Base-by-base conservation (phyloP, 2,797 vertebrate genomes). In the Eulemur rubriventer region DNA sequence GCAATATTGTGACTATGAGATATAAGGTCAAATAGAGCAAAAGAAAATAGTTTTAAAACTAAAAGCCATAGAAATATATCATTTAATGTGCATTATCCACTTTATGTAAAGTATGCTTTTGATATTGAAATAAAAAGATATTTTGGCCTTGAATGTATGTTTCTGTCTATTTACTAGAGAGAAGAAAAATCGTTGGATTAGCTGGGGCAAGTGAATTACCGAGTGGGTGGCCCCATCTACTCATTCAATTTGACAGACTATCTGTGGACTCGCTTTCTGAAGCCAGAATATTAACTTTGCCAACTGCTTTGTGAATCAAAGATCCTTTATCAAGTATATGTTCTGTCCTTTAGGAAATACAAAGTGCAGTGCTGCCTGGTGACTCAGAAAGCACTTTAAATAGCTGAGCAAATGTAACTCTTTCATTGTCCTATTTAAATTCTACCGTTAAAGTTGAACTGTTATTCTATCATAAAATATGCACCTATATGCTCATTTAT, bases 1-100 rank as follows among this genome's bases (percentile, higher is more conserved):
- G 67, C 72, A 90, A 57, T 57, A 38, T 72, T 93, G 80, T 83
- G 81, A 91, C 92, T 94, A n/a, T 26, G 59, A 95, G 69, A 80
- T 48, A 10, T 57, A 79, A 95, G 92, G 93, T 97, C 94, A 97
- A 67, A 83, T 30, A 88, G 69, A 95, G 79, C 48, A 70, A 89
- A 92, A 67, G 73, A 87, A 96, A 88, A 46, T 79, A 94, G 38
- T 80, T 57, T 95, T 79, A 72, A 89, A 95, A 89, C 65, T 46
- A 73, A 84, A 88, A 79, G 9, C 59, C 83, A 75, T 18, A 57
- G 72, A 78, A 94, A 92, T 79, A n/a, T 72, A 28, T 90, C 55
- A 85, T 35, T 79, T 50, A 46, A 73, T 48, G 55, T 78, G 63
- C 48, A 50, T 86, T 82, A 72, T 20, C 35, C 67, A 70, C 57